phyloP scores from a whole-genome alignment of 1,140 invertebrate genomes.

The Berghia stephanieae region DNA sequence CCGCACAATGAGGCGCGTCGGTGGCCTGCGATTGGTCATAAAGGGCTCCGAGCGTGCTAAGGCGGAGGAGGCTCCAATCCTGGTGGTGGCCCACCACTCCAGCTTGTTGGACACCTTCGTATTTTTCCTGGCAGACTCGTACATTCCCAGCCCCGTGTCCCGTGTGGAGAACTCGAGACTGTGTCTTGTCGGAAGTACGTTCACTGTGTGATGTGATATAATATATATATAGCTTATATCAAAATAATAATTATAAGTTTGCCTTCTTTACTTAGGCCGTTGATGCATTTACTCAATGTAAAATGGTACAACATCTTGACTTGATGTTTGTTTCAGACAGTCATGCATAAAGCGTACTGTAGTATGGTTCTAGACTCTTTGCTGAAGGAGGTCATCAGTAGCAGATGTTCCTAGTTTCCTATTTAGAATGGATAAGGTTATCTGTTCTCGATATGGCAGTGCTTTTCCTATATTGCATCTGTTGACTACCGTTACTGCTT shows the following conservation, averaged over 20 bases:
- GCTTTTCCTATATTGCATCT: no score
- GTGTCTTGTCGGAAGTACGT: slow-evolving; percentile 87
- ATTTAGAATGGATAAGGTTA: no score
- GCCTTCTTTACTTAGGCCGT: background rate
- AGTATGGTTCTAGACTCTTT: no score
- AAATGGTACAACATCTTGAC: background rate
- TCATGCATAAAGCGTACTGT: no score
- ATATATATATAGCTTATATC: background rate
- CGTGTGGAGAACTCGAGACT: slow-evolving; percentile 80
- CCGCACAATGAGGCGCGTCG: no score
- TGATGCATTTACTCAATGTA: background rate
- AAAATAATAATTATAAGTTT: background rate
- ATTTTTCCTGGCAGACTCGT: slow-evolving; percentile 73
- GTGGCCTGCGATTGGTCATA: no score
- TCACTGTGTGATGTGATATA: slow-evolving; percentile 29
- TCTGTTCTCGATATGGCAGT: no score
- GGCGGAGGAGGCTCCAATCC: slow-evolving; percentile 78
- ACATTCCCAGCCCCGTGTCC: slow-evolving; percentile 82
- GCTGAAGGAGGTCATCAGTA: no score
- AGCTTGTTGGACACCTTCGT: slow-evolving; percentile 88
- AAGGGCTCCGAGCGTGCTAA: slow-evolving; percentile 24
- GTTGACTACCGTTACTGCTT: no score
- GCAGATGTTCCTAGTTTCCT: no score
- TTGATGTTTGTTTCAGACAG: no score
- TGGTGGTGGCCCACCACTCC: slow-evolving; percentile 88